Evolutionary conservation across 2,113 vertebrate genomes (phyloP).

Genomic region (Aphyosemion australe): DNA sequence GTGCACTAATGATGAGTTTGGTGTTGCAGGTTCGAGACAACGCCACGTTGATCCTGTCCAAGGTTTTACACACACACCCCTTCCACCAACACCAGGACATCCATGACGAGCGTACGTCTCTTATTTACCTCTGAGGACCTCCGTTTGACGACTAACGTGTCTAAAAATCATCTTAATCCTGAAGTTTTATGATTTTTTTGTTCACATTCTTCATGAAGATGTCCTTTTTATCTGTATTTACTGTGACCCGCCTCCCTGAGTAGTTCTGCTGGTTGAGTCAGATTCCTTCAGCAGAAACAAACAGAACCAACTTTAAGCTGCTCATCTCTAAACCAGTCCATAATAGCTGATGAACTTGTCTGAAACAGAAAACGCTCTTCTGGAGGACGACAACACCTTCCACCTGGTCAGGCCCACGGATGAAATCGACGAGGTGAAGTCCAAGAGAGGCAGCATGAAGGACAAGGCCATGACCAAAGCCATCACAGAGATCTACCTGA

Average conservation of each 20-base stretch:
- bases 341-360: not conserved
- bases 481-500: constrained; percentile 98
- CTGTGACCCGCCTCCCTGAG: no score
- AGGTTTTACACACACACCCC: constrained; percentile 87
- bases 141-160: no score
- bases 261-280: no score
- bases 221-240: no score
- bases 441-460: constrained; percentile 92
- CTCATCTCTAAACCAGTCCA: no score
- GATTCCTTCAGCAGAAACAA: no score
- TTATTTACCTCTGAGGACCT: no score
- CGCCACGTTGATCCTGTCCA: constrained; percentile 92
- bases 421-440: constrained; percentile 91
- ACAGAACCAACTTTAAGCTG: no score
- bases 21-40: constrained; percentile 88
- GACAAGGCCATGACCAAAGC: constrained; percentile 96
- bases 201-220: no score
- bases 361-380: constrained; percentile 85
- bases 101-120: constrained; percentile 88
- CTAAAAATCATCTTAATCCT: no score
- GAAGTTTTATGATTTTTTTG: no score
- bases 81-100: constrained; percentile 93
- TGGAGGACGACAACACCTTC: constrained; percentile 95
- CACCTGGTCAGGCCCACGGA: constrained; percentile 90
- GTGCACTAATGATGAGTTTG: not conserved